These are phyloP conservation scores for Channa argus DNA, from an alignment of 2,113 vertebrate species.

Conservation along the genomic window DNA sequence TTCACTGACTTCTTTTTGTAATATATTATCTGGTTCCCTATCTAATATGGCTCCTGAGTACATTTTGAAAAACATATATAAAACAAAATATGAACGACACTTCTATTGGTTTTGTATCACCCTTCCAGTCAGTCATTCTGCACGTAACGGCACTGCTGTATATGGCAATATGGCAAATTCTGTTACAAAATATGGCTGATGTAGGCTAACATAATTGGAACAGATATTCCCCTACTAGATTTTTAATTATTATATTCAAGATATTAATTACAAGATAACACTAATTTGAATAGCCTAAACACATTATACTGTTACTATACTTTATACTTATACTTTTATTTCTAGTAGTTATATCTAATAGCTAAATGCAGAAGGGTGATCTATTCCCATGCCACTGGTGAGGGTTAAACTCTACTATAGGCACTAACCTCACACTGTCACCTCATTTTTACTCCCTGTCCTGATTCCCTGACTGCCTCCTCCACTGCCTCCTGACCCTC, in stretches of 20 bases:
- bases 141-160: conserved; percentile 77
- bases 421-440: conserved; percentile 87
- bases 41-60: conserved; percentile 85
- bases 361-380: conserved; percentile 69
- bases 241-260: conserved; percentile 64
- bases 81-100: conserved; percentile 70
- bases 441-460: conserved; percentile 92
- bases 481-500: conserved; percentile 76
- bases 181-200: conserved; percentile 85
- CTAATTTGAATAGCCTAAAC: conserved; percentile 71
- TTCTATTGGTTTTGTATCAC: conserved; percentile 64
- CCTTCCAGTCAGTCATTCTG: conserved; percentile 58
- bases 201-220: conserved; percentile 74
- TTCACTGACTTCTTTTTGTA: conserved; percentile 24
- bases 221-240: conserved; percentile 57
- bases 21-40: conserved; percentile 53
- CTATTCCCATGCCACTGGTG: conserved; percentile 54
- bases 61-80: conserved; percentile 74
- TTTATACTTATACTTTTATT: conserved; percentile 62
- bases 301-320: conserved; percentile 64
- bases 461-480: conserved; percentile 85
- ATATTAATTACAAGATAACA: conserved; percentile 72
- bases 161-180: conserved; percentile 80
- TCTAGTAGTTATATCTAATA: conserved; percentile 53
- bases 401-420: conserved; percentile 67